Evolutionary conservation across 2,113 vertebrate genomes (phyloP), one percentile per base, ranked within the genome.

Genomic region (Tympanuchus pallidicinctus): DNA sequence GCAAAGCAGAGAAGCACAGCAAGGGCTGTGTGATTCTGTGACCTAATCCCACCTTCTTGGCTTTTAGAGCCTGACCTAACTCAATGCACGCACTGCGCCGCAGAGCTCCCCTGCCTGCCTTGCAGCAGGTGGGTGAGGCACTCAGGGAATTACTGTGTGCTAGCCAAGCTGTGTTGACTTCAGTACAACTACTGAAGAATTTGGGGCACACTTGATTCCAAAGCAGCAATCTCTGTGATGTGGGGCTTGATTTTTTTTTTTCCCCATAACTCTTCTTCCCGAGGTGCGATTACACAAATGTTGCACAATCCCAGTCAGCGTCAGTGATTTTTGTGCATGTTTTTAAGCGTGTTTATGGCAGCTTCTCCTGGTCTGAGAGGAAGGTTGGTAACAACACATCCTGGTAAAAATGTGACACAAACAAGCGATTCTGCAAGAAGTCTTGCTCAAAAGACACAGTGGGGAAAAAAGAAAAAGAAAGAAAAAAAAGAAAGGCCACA

Each of bases 401-500:
- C 91, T 88, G 83, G 65, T 90, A 95, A 90, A 86, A 59, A 54
- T 50, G 21, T 36, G 70, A 83, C 47, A 86, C 91, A 90, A 91
- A 63, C 87, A 88, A 88, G 57, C 1, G 16, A 30, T 87, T 90
- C 94, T 95, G 81, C 81, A 93, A 95, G 70, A 84, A 89, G 36
- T n/a, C 65, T 76, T 89, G 10, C 65, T 86, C 69, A 22, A 40
- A 52, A 69, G 65, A 24, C 72, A 20, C 0, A 1, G 13, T 76
- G 8, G 40, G 40, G 40, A 48, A 52, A 57, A 84, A 74, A 13
- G 54, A 56, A 84, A 82, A 27, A 28, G 21, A 52, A 54, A 78
- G 45, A 38, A 38, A 42, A 16, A 43, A 12, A 24, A 57, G 66
- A 59, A 84, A 82, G 81, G 48, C 47, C 79, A 4, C 45, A 54